A percentile compares a stretch with the other conserved stretches of the same genome.
These are phyloP conservation scores for Chironomus riparius DNA, from an alignment of 2,888 invertebrate species.

Conservation along the genomic window DNA sequence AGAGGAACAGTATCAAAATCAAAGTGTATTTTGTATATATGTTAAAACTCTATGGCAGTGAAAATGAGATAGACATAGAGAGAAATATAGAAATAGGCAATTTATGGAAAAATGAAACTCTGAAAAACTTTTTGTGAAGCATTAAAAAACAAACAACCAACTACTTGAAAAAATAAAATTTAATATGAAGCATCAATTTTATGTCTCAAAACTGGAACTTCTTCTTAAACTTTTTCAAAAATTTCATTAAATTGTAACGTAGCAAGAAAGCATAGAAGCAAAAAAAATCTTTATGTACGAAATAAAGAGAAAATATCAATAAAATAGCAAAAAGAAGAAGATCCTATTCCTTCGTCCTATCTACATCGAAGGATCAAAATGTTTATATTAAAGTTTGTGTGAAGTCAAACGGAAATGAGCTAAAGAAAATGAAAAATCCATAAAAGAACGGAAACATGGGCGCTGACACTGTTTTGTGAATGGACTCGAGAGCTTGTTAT, in stretches of 20 bases:
- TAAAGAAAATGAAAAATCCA: no score
- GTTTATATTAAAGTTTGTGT: no score
- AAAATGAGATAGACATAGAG: background rate
- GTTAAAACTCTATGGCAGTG: background rate
- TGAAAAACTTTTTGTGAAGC: background rate
- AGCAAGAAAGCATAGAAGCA: background rate
- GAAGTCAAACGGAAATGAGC: no score
- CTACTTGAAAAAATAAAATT: background rate
- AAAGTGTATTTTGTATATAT: background rate
- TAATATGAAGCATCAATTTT: background rate
- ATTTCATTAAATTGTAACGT: background rate
- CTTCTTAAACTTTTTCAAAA: background rate
- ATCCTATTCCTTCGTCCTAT: no score
- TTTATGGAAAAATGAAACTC: background rate
- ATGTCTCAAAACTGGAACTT: background rate
- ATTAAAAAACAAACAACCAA: background rate
- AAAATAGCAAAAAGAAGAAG: no score
- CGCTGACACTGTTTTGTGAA: no score
- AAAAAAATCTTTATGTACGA: background rate
- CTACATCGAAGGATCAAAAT: no score
- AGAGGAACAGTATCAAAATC: background rate
- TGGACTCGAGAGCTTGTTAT: no score
- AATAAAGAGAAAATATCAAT: no score
- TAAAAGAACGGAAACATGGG: no score
- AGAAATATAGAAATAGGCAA: background rate